Evolutionary conservation across 2,888 invertebrate genomes (phyloP).

Genomic region (Lasioglossum lativentre): DNA sequence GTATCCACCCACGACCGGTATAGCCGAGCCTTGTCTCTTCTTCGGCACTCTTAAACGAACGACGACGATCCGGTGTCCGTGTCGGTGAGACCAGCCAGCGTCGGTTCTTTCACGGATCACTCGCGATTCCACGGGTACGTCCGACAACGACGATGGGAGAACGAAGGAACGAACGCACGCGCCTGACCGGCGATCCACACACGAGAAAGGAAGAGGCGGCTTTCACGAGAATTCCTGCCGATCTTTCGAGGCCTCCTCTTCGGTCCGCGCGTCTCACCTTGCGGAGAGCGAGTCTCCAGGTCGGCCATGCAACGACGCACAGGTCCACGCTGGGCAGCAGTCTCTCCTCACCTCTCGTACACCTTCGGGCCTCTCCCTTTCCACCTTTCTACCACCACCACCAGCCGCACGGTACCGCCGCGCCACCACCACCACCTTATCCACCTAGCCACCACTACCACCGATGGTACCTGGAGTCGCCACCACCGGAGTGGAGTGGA

Average conservation of each 20-base stretch:
- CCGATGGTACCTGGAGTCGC: slow-evolving; percentile 53
- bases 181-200: slow-evolving; percentile 6
- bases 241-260: slow-evolving; percentile 72
- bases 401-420: slow-evolving; percentile 39
- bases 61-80: no score
- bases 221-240: slow-evolving; percentile 73
- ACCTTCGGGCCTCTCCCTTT: slow-evolving; percentile 64
- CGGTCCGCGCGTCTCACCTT: slow-evolving; percentile 84
- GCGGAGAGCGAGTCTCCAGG: slow-evolving; percentile 84
- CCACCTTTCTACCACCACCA: slow-evolving; percentile 59
- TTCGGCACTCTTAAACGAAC: neutral
- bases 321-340: slow-evolving; percentile 81
- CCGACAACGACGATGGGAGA: neutral
- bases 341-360: slow-evolving; percentile 67
- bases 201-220: slow-evolving; percentile 70
- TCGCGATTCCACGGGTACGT: slow-evolving; percentile 38
- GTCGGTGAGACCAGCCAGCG: no score
- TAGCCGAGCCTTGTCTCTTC: neutral
- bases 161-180: slow-evolving; percentile 48
- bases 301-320: slow-evolving; percentile 81
- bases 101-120: slow-evolving; percentile 46
- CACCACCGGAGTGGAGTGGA: slow-evolving; percentile 54
- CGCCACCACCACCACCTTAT: slow-evolving; percentile 58
- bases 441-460: slow-evolving; percentile 48
- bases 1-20: neutral